Evolutionary conservation across 2,113 vertebrate species (phyloP).

Genomic region (Echinops telfairi): DNA sequence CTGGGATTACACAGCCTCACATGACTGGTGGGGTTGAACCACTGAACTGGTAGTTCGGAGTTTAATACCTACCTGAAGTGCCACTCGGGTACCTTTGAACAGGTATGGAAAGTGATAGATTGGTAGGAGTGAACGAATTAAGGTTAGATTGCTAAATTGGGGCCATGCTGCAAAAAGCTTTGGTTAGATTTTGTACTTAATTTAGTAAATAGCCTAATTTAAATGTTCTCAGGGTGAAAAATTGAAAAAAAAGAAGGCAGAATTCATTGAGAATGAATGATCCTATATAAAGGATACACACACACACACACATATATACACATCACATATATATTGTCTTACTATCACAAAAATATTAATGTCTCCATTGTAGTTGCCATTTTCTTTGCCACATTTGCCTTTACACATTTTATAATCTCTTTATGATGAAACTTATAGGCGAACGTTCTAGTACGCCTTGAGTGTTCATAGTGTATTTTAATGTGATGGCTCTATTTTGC

Average conservation of each 20-base stretch:
- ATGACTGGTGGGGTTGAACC: no score
- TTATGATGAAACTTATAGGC: not conserved
- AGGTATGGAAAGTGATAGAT: not conserved
- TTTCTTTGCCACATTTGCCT: not conserved
- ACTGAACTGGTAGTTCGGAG: no score
- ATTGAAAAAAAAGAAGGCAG: not conserved
- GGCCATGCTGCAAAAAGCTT: not conserved
- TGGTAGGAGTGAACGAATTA: not conserved
- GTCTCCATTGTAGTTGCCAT: not conserved
- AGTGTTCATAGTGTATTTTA: not conserved
- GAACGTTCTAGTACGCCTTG: not conserved
- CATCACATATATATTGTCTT: not conserved
- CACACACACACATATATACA: no score
- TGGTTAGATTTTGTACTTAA: not conserved
- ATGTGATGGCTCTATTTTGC: not conserved
- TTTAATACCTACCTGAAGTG: no score
- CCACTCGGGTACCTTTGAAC: no score
- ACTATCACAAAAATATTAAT: not conserved
- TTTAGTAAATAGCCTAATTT: not conserved
- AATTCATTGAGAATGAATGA: not conserved
- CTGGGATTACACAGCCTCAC: no score
- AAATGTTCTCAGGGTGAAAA: not conserved
- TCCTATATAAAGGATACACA: not conserved
- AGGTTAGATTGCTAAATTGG: not conserved
- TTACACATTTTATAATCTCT: not conserved